Evolutionary conservation across 2,113 vertebrate species (phyloP).

Genomic region (Scortum barcoo): DNA sequence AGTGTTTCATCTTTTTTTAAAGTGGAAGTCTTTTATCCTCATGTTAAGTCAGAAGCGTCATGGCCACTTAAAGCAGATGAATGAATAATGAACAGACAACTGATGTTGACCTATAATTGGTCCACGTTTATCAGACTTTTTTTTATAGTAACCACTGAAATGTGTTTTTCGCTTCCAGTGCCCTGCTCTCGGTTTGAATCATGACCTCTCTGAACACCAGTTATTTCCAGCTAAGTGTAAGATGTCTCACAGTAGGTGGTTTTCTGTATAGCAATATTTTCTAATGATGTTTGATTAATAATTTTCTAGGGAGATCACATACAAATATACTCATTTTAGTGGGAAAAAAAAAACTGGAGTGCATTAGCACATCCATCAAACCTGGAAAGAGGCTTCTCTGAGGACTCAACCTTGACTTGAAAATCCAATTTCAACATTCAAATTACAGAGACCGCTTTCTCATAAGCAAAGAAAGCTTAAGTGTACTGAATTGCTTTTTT

Average conservation of each 20-base stretch:
- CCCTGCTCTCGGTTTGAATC: background rate
- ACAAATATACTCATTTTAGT: background rate
- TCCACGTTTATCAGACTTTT: background rate
- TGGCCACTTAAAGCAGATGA: background rate
- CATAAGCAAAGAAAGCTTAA: background rate
- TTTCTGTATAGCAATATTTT: background rate
- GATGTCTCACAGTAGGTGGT: background rate
- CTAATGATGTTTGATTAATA: background rate
- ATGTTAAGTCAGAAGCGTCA: background rate
- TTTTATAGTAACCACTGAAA: background rate
- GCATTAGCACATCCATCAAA: background rate
- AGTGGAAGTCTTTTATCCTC: conserved; percentile 15
- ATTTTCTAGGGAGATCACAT: background rate
- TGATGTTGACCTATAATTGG: conserved; percentile 25
- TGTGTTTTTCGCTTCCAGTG: background rate
- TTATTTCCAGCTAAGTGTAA: background rate
- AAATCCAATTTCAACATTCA: background rate
- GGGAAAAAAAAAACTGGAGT: background rate
- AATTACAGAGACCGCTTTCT: background rate
- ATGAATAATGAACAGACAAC: background rate
- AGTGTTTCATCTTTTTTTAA: conserved; percentile 19
- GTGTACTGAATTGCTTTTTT: background rate
- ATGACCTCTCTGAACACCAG: background rate
- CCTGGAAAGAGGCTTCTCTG: too few relatives aligned
- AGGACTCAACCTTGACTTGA: background rate